These are phyloP conservation scores for Halocynthia aurantium DNA, from an alignment of 23 tunicate species.

Conservation along the genomic window DNA sequence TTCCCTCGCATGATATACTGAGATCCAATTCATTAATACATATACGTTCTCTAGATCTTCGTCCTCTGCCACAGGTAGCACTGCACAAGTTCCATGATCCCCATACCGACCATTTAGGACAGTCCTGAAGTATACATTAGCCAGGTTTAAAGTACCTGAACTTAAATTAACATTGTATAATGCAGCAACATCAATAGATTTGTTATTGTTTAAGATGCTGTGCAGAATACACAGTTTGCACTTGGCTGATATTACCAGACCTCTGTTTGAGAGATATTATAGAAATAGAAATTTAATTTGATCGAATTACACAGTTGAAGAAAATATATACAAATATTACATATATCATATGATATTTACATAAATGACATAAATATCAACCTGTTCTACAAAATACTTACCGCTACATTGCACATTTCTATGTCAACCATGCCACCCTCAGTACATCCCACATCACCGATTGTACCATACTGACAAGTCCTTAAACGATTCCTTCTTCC, in stretches of 20 bases:
- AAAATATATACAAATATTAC: too few species aligned
- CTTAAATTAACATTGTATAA: too few species aligned
- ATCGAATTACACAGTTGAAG: too few species aligned
- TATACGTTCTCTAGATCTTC: conserved; percentile 34
- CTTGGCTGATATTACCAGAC: too few species aligned
- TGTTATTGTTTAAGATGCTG: too few species aligned
- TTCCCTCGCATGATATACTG: conserved; percentile 2
- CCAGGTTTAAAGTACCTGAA: too few species aligned
- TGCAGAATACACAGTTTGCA: too few species aligned
- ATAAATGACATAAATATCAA: too few species aligned
- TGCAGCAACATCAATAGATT: too few species aligned
- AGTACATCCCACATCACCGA: conserved; percentile 64
- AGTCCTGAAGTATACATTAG: not conserved
- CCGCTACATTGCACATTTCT: conserved; percentile 47
- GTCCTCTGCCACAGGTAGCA: conserved; percentile 71
- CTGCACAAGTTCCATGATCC: conserved; percentile 61
- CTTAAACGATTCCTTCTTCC: conserved; percentile 38
- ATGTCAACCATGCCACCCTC: conserved; percentile 38
- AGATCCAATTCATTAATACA: conserved; percentile 48
- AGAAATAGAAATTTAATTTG: too few species aligned
- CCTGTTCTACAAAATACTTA: conserved; percentile 9
- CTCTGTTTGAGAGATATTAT: too few species aligned
- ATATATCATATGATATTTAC: not conserved
- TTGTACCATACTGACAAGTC: conserved; percentile 40
- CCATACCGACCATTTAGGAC: conserved; percentile 50